Conservation (phyloP, 2,888 invertebrate species). For the Cremastobaeus sp. region DNA sequence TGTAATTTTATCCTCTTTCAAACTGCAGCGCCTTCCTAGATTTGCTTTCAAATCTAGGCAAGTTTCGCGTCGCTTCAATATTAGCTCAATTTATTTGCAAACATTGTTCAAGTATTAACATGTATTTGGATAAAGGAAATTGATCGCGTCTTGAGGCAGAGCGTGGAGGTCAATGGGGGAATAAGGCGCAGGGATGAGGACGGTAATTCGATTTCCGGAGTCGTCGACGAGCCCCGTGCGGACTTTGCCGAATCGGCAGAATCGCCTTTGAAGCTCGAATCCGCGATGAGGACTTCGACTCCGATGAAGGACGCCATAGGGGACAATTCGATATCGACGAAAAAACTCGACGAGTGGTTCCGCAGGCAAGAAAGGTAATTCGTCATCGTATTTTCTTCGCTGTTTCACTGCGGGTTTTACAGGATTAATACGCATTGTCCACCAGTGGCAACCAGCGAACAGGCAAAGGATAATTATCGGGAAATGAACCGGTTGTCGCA, state of each 20-base stretch:
- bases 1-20: too few species aligned
- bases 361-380: constrained; percentile 46
- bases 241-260: constrained; percentile 55
- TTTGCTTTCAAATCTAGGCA: too few species aligned
- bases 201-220: constrained; percentile 61
- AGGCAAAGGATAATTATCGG: too few species aligned
- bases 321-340: constrained; percentile 61
- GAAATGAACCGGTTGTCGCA: too few species aligned
- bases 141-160: constrained; percentile 55
- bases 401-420: constrained; percentile 12
- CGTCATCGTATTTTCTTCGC: constrained; percentile 13
- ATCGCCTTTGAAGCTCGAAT: constrained; percentile 55
- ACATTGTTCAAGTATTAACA: constrained; percentile 1
- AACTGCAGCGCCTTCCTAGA: too few species aligned
- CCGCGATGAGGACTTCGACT: constrained; percentile 60
- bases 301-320: constrained; percentile 60
- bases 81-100: constrained; percentile 2
- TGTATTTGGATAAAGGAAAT: constrained; percentile 26
- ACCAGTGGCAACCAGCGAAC: too few species aligned
- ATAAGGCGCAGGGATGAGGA: constrained; percentile 30
- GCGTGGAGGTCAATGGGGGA: constrained; percentile 46
- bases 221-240: constrained; percentile 31
- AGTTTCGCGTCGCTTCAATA: neutral
- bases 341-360: constrained; percentile 64
- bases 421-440: neutral